Evolutionary conservation across 1,140 invertebrate genomes (phyloP), one percentile per base, ranked within the genome.

Genomic region (Akabosia matsudoensis): DNA sequence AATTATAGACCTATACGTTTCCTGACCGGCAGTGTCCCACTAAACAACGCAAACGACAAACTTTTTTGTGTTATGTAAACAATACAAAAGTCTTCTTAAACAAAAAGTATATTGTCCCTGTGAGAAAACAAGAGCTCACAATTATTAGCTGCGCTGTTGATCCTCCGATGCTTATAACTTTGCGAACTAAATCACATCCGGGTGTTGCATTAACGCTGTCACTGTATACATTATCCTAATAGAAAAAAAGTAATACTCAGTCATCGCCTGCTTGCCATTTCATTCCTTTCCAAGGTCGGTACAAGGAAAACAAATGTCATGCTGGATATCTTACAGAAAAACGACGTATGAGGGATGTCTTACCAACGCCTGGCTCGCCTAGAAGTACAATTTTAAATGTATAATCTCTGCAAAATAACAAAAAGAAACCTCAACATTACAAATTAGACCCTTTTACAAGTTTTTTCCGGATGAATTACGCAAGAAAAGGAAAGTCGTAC

Each of bases 1-100:
- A 0, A 95, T 96, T 18, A 97, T 91, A 83, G 94, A 93, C 80
- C 94, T 89, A 86, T 96, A 72, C 4, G 34, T 89, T 86, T 97
- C 96, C 84, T 97, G 95, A 1, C 96, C 80, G 33, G 76, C 76
- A 7, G 80, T 79, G 70, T 81, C 80, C 80, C 80, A 81, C 80
- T 79, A 22, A 18, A 74, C 54, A n/a, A n/a, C n/a, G n/a, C 54
- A 4, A 61, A n/a, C 10, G 45, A 51, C 45, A 51, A 51, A 51
- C 45, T 51, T 51, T 51, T n/a, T 51, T n/a, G 10, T n/a, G 10
- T 51, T 51, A 51, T 13, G 10, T 51, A n/a, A 51, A 51, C 45
- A 51, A n/a, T n/a, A n/a, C n/a, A n/a, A n/a, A n/a, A n/a, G n/a
- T n/a, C n/a, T n/a, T n/a, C n/a, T n/a, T n/a, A n/a, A 45, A 45